Evolutionary conservation across 2,113 vertebrate species (phyloP), one percentile per base, ranked within the genome.

Genomic region (Psettodes erumei): DNA sequence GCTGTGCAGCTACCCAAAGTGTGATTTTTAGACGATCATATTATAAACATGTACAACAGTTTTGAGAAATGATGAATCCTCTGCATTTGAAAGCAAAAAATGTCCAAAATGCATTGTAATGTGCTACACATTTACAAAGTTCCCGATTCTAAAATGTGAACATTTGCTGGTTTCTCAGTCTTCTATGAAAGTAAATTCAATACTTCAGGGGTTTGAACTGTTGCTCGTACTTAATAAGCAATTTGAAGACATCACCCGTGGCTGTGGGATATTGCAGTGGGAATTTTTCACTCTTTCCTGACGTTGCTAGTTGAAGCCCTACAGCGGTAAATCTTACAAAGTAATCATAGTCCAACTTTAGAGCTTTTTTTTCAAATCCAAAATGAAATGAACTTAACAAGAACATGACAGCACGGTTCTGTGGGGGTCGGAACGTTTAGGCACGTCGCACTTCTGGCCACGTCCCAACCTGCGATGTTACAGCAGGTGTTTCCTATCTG

Each of bases 401-500:
- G 60, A 12, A n/a, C 11, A 18, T 7, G 6, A n/a, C 27, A 32
- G 25, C 28, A 5, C 19, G 25, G 53, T 53, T 74, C 35, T 62
- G 6, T 30, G 3, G 21, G 11, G 25, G n/a, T 16, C 42, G 19
- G 61, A 48, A 38, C 56, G 3, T 33, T 50, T 16, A 6, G 40
- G 25, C 19, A 21, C 11, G 58, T 37, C 60, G 19, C 33, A n/a
- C 21, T 35, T 51, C 25, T 75, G 62, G 71, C 66, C n/a, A 6
- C 40, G 12, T 64, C 60, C 38, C 53, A 69, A 21, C 32, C 37
- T 15, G 35, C n/a, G 15, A 48, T 33, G 78, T 54, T 54, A 15
- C 59, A 69, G 27, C 76, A 75, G 40, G 23, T 65, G 67, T 77
- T 55, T 63, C 19, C 19, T 47, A 48, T 61, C 65, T 72, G 68